Conservation (phyloP, 2,113 vertebrate genomes). For the Caranx melampygus region DNA sequence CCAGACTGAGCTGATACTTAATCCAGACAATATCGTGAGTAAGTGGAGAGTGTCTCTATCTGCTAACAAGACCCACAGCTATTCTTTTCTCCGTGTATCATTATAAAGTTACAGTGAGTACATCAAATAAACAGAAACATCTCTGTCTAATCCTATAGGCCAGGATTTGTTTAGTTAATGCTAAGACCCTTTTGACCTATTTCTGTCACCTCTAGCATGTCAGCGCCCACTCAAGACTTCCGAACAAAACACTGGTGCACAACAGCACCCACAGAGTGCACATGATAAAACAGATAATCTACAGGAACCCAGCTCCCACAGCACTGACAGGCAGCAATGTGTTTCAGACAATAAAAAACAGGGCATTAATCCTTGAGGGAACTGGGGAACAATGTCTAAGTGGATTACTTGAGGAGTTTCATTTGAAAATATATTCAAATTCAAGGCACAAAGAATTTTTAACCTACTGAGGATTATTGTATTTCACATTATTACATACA, state of each 20-base stretch:
- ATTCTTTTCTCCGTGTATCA: slow-evolving; percentile 67
- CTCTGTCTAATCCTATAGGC: slow-evolving; percentile 89
- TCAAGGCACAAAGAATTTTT: slow-evolving; percentile 21
- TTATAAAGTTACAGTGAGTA: slow-evolving; percentile 84
- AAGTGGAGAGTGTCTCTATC: slow-evolving; percentile 10
- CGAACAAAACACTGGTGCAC: slow-evolving; percentile 73
- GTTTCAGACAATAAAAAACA: slow-evolving; percentile 54
- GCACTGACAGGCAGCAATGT: slow-evolving; percentile 40
- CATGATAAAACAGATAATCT: slow-evolving; percentile 65
- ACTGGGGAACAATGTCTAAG: slow-evolving; percentile 59
- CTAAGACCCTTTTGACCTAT: slow-evolving; percentile 90
- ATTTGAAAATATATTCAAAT: slow-evolving; percentile 40
- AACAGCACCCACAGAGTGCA: slow-evolving; percentile 60
- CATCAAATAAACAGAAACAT: slow-evolving; percentile 88
- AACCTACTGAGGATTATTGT: not conserved
- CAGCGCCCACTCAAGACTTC: slow-evolving; percentile 79
- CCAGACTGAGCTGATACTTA: slow-evolving; percentile 30
- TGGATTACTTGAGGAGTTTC: slow-evolving; percentile 56
- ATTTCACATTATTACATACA: slow-evolving; percentile 21
- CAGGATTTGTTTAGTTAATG: slow-evolving; percentile 92
- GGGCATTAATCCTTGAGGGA: slow-evolving; percentile 57
- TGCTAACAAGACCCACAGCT: slow-evolving; percentile 27
- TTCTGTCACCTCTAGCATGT: slow-evolving; percentile 84
- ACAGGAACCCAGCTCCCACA: slow-evolving; percentile 42
- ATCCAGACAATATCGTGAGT: slow-evolving; percentile 26